Evolutionary conservation across 2,888 invertebrate genomes (phyloP).

Genomic region (Torymus auratus): DNA sequence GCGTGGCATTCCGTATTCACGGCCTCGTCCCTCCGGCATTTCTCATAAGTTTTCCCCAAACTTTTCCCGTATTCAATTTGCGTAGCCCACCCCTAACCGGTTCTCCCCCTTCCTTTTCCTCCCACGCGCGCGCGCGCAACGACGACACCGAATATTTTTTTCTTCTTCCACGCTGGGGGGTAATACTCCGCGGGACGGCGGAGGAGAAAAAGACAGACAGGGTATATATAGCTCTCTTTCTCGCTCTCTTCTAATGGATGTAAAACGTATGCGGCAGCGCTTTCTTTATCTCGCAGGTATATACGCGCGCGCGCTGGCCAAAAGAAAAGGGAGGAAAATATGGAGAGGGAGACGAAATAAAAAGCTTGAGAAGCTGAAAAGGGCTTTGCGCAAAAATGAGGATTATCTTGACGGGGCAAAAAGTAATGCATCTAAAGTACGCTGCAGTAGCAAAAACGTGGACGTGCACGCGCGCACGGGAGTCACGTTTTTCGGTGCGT

Average conservation of each 20-base stretch:
- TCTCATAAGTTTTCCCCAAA: conserved; percentile 66
- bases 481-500: no score
- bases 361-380: background rate
- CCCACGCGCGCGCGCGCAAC: background rate
- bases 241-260: conserved; percentile 52
- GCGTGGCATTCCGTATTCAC: conserved; percentile 67
- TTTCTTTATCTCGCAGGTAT: conserved; percentile 22
- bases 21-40: conserved; percentile 63
- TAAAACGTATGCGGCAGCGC: conserved; percentile 59
- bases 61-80: conserved; percentile 69
- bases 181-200: background rate
- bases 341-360: no score
- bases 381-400: conserved; percentile 14
- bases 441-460: no score
- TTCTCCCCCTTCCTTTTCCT: background rate
- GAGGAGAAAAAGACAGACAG: background rate
- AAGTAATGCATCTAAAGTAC: conserved; percentile 31
- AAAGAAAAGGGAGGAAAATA: background rate
- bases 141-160: conserved; percentile 40
- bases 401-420: conserved; percentile 24
- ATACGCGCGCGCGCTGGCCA: background rate
- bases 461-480: no score
- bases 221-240: conserved; percentile 9
- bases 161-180: background rate
- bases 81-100: conserved; percentile 53